Conservation (phyloP, 2,797 vertebrate genomes). For the Sus cebifrons region DNA sequence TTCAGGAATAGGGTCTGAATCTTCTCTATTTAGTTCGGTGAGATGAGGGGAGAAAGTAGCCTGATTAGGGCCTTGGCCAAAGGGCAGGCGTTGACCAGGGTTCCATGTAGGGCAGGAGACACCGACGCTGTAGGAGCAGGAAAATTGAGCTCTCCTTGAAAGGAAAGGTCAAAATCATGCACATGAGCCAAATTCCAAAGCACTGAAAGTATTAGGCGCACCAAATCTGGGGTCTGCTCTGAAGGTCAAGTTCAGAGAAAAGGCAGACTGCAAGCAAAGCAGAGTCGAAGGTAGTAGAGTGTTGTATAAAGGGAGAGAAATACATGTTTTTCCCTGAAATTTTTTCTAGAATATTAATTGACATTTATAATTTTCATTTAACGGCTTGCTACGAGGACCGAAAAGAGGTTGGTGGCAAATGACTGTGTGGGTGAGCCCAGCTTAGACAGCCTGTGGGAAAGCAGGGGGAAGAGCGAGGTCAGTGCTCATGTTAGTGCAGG, state of each 20-base stretch:
- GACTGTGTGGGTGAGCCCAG: background rate
- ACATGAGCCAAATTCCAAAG: background rate
- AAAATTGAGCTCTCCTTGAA: background rate
- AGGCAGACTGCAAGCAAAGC: background rate
- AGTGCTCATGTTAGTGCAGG: background rate
- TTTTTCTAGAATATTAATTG: background rate
- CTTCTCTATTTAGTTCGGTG: background rate
- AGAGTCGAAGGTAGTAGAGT: background rate
- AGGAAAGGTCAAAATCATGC: conserved; percentile 32
- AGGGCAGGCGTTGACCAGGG: background rate
- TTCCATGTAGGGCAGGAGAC: background rate
- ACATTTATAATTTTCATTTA: background rate
- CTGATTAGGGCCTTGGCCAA: background rate
- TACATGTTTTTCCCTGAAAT: background rate
- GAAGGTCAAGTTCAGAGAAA: conserved; percentile 4
- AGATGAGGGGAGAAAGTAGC: background rate
- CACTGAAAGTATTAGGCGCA: background rate
- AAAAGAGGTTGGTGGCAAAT: background rate
- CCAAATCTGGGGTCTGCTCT: background rate
- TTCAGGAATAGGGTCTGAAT: background rate
- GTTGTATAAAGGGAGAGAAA: background rate
- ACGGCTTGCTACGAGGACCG: background rate
- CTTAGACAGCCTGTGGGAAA: background rate
- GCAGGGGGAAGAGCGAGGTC: background rate
- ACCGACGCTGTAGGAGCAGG: background rate